A percentile compares a stretch with the other conserved stretches of the same genome.
Evolutionary conservation across 2,888 invertebrate species (phyloP).

Genomic region (Synanthedon vespiformis): DNA sequence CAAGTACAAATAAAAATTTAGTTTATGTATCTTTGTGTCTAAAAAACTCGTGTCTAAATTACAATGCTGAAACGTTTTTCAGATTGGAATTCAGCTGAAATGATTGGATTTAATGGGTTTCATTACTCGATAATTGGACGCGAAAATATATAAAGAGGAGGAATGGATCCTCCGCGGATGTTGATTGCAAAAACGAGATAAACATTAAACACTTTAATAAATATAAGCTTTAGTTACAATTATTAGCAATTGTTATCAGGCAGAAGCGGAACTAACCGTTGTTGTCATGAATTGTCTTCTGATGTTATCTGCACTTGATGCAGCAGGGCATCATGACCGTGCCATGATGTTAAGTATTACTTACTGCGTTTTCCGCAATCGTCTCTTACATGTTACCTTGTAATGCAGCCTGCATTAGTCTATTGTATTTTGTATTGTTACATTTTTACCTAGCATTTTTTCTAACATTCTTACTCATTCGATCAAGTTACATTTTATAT

Average conservation of each 20-base stretch:
- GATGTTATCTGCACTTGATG: conserved; percentile 24
- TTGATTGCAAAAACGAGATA: background rate
- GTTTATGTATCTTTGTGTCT: too few relatives aligned
- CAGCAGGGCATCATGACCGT: conserved; percentile 14
- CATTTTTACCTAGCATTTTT: too few relatives aligned
- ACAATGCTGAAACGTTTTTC: too few relatives aligned
- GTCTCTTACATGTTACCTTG: conserved; percentile 12
- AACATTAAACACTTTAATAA: background rate
- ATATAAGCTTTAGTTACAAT: background rate
- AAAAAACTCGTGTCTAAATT: too few relatives aligned
- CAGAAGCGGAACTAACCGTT: conserved; percentile 33
- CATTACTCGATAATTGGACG: too few relatives aligned
- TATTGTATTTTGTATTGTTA: too few relatives aligned
- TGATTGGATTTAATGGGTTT: too few relatives aligned
- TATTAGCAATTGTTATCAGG: conserved; percentile 2
- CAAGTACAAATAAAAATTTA: too few relatives aligned
- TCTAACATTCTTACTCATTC: too few relatives aligned
- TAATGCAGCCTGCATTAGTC: background rate
- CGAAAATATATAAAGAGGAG: background rate
- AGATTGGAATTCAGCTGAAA: too few relatives aligned
- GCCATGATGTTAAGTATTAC: background rate
- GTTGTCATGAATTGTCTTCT: conserved; percentile 22
- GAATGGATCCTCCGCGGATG: background rate
- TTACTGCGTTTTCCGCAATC: conserved; percentile 21
- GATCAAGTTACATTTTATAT: too few relatives aligned